Percentiles rank a stretch among this genome's conserved stretches.
Evolutionary conservation across 2,113 vertebrate genomes (phyloP).

Genomic region (Nothobranchius kuhntae): DNA sequence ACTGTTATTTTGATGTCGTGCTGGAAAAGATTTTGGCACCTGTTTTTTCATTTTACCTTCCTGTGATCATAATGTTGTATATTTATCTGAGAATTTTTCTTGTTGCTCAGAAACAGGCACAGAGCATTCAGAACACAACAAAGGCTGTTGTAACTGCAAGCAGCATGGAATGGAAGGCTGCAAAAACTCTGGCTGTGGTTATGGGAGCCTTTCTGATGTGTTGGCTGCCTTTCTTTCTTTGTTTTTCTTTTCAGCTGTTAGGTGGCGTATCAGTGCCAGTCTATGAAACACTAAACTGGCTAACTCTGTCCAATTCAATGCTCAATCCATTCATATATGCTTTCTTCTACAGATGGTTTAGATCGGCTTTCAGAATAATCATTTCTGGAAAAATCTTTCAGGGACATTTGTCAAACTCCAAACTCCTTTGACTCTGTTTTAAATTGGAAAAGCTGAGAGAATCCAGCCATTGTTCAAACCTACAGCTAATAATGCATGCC

Average conservation of each 20-base stretch:
- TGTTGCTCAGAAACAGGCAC: conserved; percentile 34
- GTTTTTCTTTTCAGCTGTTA: conserved; percentile 18
- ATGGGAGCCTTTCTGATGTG: conserved; percentile 40
- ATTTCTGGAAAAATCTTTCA: conserved; percentile 23
- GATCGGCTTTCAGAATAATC: conserved; percentile 18
- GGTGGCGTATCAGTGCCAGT: not conserved
- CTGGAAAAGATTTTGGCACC: conserved; percentile 24
- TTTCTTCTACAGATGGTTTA: conserved; percentile 30
- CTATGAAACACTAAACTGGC: conserved; percentile 24
- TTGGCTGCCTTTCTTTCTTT: conserved; percentile 32
- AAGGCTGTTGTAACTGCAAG: conserved; percentile 13
- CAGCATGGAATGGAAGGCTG: conserved; percentile 39
- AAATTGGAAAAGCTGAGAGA: no score
- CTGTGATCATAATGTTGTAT: conserved; percentile 32
- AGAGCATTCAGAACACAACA: conserved; percentile 20
- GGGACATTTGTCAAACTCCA: not conserved
- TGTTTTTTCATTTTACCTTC: conserved; percentile 49
- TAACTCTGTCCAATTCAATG: conserved; percentile 21
- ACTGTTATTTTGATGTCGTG: conserved; percentile 18
- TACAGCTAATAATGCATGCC: no score
- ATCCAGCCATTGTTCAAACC: no score
- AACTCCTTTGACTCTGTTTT: not conserved
- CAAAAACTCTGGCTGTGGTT: conserved; percentile 45
- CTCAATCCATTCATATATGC: conserved; percentile 29
- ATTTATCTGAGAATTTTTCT: conserved; percentile 49